Evolutionary conservation across 2,113 vertebrate species (phyloP), one percentile per base, ranked within the genome.

Genomic region (Halcyon senegalensis): DNA sequence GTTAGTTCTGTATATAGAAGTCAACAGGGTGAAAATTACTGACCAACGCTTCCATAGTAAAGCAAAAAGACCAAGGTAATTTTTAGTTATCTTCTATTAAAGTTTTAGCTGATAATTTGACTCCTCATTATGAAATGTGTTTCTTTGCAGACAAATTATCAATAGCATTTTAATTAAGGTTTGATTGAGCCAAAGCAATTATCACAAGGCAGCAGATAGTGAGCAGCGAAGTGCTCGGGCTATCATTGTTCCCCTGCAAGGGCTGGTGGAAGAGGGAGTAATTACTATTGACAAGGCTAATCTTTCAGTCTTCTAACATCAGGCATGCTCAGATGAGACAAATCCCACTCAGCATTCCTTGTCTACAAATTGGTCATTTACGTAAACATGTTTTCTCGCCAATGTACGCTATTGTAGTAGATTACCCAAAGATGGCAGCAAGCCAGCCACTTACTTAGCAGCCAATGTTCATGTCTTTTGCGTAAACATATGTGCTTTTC

Each of bases 111-210:
- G 67, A 69, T 0, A 3, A 72, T 75, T 73, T 82, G 83, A 87
- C 63, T 44, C 78, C 58, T 11, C 55, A 82, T 78, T 89, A 87
- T 83, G 53, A 84, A 73, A 89, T 9, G 10, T 24, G 55, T 73
- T 93, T 76, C 83, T 92, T 81, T 89, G 50, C 59, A 94, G 77
- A 66, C 44, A 93, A 93, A 95, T 92, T 89, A 96, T 94, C 74
- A 91, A 83, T 79, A 96, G 91, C n/a, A 31, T 84, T 94, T 91
- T 94, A 95, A 95, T 90, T 89, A 94, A 64, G 50, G 53, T 60
- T 74, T 94, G 86, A 95, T 58, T 87, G 84, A 94, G 70, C 63
- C 91, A 94, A 92, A 96, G 44, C 85, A 91, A 94, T 94, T 93
- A 96, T 85, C 92, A 82, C 37, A 87, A 1, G 10, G 64, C 76